Conservation (phyloP, 1,140 invertebrate genomes). For the Bombus waltoni region DNA sequence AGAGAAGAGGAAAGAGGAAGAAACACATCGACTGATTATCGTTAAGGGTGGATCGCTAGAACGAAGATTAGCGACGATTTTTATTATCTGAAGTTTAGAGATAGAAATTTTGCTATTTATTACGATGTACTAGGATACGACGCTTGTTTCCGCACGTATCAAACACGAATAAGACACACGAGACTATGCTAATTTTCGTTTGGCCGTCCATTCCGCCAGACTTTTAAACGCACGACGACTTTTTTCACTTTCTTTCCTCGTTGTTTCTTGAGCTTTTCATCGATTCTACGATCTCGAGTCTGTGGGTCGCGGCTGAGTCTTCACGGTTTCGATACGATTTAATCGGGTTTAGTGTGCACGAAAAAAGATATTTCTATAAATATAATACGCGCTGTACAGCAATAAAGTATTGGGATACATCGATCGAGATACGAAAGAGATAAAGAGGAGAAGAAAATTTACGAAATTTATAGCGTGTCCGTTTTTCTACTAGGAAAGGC, state of each 20-base stretch:
- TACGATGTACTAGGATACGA: constrained; percentile 14
- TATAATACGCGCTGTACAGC: constrained; percentile 40
- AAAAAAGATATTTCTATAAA: constrained; percentile 58
- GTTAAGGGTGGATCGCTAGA: constrained; percentile 55
- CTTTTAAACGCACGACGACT: constrained; percentile 28
- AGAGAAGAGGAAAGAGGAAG: background rate
- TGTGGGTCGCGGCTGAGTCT: constrained; percentile 28
- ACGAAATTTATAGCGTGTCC: constrained; percentile 4
- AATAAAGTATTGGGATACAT: constrained; percentile 54
- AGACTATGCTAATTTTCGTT: constrained; percentile 59
- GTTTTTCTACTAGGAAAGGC: background rate
- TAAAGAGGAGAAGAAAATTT: background rate
- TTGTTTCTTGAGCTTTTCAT: constrained; percentile 44
- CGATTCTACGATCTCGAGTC: constrained; percentile 44
- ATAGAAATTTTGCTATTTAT: constrained; percentile 25
- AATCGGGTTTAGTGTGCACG: constrained; percentile 34
- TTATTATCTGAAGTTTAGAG: constrained; percentile 45
- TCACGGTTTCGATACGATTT: constrained; percentile 48
- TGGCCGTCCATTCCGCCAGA: constrained; percentile 55
- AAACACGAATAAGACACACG: background rate
- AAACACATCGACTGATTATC: constrained; percentile 67
- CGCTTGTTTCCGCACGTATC: constrained; percentile 13
- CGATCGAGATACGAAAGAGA: constrained; percentile 12
- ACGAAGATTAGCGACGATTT: constrained; percentile 56
- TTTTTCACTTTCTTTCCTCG: constrained; percentile 35